These are phyloP conservation scores for Loriculus beryllinus DNA, from an alignment of 2,797 vertebrate genomes.

Conservation along the genomic window DNA sequence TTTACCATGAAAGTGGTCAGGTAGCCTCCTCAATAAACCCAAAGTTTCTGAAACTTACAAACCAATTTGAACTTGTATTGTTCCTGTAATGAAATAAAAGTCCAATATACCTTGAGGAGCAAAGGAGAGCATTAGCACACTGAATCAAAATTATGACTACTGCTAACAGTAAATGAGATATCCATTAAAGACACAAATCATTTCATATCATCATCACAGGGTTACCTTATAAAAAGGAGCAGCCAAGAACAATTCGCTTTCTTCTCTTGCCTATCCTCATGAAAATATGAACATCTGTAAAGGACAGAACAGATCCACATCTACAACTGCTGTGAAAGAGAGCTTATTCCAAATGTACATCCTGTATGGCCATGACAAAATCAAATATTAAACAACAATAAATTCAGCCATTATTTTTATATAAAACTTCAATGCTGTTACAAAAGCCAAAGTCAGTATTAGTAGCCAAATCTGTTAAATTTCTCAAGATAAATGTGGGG, in stretches of 20 bases:
- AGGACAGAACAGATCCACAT: slow-evolving; percentile 42
- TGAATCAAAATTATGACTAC: background rate
- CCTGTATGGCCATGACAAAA: background rate
- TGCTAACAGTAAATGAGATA: background rate
- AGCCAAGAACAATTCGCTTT: slow-evolving; percentile 8
- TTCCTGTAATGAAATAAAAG: background rate
- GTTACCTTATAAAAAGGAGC: slow-evolving; percentile 29
- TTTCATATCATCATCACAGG: background rate
- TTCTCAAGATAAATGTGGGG: slow-evolving; percentile 13
- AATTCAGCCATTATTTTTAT: background rate
- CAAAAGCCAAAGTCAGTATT: background rate
- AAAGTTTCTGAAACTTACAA: background rate
- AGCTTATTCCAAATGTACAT: slow-evolving; percentile 42
- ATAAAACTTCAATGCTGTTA: background rate
- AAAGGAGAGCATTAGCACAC: background rate
- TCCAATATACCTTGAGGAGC: background rate
- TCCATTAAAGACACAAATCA: background rate
- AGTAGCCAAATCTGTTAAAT: background rate
- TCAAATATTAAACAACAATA: background rate
- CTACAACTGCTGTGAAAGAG: slow-evolving; percentile 5
- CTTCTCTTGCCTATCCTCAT: slow-evolving; percentile 33
- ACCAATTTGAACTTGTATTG: background rate
- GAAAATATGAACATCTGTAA: slow-evolving; percentile 45
- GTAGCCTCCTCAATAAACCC: background rate
- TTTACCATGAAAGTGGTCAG: background rate